phyloP scores from a whole-genome alignment of 2,113 vertebrate species.

The Corythornis cristatus region DNA sequence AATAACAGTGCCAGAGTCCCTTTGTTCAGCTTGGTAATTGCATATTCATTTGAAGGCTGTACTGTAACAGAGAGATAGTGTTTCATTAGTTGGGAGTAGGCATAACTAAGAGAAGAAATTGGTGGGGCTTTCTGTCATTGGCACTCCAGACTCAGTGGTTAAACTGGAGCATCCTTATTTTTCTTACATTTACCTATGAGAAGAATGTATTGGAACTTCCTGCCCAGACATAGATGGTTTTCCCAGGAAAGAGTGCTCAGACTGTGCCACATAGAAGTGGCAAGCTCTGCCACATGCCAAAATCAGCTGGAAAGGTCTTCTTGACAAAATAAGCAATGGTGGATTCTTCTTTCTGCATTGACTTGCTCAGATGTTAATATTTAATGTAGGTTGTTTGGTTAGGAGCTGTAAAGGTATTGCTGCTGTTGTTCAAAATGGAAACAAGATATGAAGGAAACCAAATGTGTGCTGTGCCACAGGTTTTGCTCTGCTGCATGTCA shows the following conservation, averaged over 20 bases:
- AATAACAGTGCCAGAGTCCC: neutral
- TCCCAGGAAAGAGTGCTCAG: neutral
- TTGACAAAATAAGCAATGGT: neutral
- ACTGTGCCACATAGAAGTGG: neutral
- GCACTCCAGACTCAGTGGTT: neutral
- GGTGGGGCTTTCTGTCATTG: neutral
- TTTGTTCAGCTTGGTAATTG: neutral
- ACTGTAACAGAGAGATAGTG: neutral
- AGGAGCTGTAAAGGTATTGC: neutral
- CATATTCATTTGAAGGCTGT: neutral
- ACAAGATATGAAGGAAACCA: neutral
- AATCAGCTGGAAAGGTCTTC: neutral
- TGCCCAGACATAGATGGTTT: neutral
- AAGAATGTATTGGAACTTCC: neutral
- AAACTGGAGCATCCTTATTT: neutral
- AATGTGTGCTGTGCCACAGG: neutral
- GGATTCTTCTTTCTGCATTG: neutral
- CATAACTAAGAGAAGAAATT: neutral
- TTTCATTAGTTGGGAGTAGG: neutral
- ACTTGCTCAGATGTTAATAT: conserved; percentile 5
- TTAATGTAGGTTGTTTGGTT: neutral
- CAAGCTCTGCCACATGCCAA: neutral
- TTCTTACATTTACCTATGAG: neutral
- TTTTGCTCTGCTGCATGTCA: neutral
- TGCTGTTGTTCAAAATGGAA: neutral